Evolutionary conservation across 2,113 vertebrate genomes (phyloP).

Genomic region (Cryptotis parvus): DNA sequence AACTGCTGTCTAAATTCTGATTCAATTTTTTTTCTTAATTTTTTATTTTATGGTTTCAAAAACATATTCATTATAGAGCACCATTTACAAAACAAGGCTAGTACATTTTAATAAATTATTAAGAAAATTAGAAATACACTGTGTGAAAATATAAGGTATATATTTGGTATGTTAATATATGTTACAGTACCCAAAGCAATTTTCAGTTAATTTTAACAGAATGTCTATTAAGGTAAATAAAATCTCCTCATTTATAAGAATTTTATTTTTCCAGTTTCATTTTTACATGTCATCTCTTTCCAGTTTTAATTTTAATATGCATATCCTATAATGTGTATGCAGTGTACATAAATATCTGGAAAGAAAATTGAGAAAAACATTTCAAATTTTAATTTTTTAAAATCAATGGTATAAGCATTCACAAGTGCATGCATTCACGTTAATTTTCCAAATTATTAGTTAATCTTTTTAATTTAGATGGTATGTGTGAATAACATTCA

Average conservation of each 20-base stretch:
- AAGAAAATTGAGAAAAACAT: no score
- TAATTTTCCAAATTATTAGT: constrained; percentile 32
- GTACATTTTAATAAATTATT: not conserved
- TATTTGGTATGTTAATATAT: not conserved
- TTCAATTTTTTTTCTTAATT: not conserved
- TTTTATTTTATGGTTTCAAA: not conserved
- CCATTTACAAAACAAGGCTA: not conserved
- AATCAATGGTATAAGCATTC: no score
- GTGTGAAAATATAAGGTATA: not conserved
- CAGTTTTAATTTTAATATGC: constrained; percentile 4
- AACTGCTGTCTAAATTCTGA: no score
- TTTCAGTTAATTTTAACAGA: not conserved
- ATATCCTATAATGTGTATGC: not conserved
- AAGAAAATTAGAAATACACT: not conserved
- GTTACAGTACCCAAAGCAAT: not conserved
- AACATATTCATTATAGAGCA: not conserved
- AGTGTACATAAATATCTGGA: not conserved
- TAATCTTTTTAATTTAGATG: not conserved
- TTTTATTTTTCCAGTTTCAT: constrained; percentile 11
- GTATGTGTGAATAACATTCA: not conserved
- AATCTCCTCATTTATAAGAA: not conserved
- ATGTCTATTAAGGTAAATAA: not conserved
- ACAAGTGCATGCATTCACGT: not conserved
- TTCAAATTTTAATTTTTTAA: no score
- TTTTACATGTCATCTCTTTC: not conserved